phyloP scores from a whole-genome alignment of 2,113 vertebrate genomes.

The Macheiramphus alcinus region DNA sequence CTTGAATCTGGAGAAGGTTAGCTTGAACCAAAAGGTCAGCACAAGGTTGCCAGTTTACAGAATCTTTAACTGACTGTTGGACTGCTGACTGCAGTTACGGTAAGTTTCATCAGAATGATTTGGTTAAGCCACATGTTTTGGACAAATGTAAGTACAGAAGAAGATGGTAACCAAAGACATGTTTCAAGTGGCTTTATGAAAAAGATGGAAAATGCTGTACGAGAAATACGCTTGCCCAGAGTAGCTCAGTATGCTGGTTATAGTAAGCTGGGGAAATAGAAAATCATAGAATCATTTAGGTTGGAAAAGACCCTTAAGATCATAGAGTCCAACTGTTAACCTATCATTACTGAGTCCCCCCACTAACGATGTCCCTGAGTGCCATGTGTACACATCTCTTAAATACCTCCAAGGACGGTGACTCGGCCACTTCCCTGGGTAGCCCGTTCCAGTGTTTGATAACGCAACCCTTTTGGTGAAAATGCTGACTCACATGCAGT shows the following conservation, averaged over 20 bases:
- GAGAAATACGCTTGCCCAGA: background rate
- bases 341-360: accelerated
- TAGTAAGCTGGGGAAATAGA: background rate
- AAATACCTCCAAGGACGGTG: background rate
- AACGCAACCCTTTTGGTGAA: background rate
- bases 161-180: background rate
- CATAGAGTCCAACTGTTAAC: background rate
- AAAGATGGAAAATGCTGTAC: background rate
- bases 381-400: accelerated
- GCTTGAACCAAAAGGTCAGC: background rate
- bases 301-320: background rate
- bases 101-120: background rate
- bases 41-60: accelerated
- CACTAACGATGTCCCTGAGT: background rate
- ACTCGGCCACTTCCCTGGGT: background rate
- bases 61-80: background rate
- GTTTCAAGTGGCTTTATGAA: background rate
- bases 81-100: background rate
- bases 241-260: background rate
- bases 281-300: accelerated
- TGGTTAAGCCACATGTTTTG: background rate
- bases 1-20: background rate
- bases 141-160: background rate
- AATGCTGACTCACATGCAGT: background rate
- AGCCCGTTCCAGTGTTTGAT: background rate